These are phyloP conservation scores for Delichon dasypus DNA, from an alignment of 2,797 vertebrate genomes.

Conservation along the genomic window DNA sequence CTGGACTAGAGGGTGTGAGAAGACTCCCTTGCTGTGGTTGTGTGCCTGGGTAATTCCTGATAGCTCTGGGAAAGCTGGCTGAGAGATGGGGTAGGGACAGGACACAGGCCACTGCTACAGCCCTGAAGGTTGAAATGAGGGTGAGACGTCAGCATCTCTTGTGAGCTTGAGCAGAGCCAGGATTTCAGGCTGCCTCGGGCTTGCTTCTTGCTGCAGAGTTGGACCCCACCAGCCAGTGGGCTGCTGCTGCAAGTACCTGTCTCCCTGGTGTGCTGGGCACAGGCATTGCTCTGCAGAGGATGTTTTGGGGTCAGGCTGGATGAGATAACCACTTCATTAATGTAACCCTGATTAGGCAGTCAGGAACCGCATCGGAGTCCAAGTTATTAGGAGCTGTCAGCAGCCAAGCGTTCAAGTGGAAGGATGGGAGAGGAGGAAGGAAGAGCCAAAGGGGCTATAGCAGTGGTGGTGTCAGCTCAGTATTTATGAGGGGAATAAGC, in stretches of 20 bases:
- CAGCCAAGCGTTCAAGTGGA: slow-evolving; percentile 52
- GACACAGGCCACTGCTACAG: neutral
- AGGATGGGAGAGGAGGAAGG: slow-evolving; percentile 48
- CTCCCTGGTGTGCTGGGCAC: neutral
- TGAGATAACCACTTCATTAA: slow-evolving; percentile 37
- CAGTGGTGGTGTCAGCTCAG: slow-evolving; percentile 39
- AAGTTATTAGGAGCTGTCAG: slow-evolving; percentile 65
- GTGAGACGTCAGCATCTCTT: neutral
- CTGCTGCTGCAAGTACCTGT: neutral
- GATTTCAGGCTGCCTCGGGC: neutral
- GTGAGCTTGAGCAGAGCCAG: neutral
- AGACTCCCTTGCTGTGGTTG: neutral
- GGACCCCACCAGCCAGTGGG: neutral
- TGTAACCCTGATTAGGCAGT: slow-evolving; percentile 49
- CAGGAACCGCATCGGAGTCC: neutral
- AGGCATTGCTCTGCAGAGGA: neutral
- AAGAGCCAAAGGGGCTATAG: slow-evolving; percentile 48
- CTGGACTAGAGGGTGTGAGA: neutral
- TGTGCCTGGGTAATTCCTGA: neutral
- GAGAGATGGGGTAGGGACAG: neutral
- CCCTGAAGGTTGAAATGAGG: neutral
- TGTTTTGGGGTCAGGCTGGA: slow-evolving; percentile 31
- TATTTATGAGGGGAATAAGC: slow-evolving; percentile 55
- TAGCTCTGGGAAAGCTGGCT: neutral
- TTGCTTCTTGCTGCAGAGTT: neutral